phyloP scores from a whole-genome alignment of 1,140 invertebrate genomes.

The Drosophila bocqueti region DNA sequence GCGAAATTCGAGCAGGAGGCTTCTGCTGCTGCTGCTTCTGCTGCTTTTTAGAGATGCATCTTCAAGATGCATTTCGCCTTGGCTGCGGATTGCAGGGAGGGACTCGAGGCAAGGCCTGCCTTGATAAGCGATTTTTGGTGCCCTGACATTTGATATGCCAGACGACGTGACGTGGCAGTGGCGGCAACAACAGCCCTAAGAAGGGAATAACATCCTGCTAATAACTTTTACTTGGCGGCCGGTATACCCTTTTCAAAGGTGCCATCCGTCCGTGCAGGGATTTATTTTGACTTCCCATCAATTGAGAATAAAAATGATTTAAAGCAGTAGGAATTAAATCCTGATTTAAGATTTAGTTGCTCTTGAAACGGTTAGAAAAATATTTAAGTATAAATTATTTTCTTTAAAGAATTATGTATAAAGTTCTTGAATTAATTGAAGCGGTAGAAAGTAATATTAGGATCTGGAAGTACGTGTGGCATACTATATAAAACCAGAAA shows the following conservation, averaged over 20 bases:
- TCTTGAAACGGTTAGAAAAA: background rate
- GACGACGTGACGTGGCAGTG: slow-evolving; percentile 9
- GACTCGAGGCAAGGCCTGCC: slow-evolving; percentile 22
- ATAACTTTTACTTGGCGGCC: slow-evolving; percentile 32
- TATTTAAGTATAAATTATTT: no score
- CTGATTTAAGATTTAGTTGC: background rate
- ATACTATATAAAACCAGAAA: no score
- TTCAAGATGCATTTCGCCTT: slow-evolving; percentile 33
- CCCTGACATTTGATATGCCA: slow-evolving; percentile 69
- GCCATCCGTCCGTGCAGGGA: background rate
- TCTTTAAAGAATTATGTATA: no score
- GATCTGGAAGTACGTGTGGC: no score
- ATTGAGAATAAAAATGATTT: background rate
- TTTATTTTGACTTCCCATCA: background rate
- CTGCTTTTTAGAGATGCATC: slow-evolving; percentile 61
- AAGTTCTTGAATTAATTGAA: no score
- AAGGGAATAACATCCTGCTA: slow-evolving; percentile 55
- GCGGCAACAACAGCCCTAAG: slow-evolving; percentile 8
- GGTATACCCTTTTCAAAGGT: slow-evolving; percentile 3
- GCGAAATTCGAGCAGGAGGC: slow-evolving; percentile 67
- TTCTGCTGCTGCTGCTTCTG: slow-evolving; percentile 34
- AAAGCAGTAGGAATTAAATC: background rate
- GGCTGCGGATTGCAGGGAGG: slow-evolving; percentile 1
- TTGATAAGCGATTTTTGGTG: slow-evolving; percentile 62
- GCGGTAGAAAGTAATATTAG: no score